Percentiles rank a stretch among this genome's conserved stretches.
Evolutionary conservation across 2,113 vertebrate species (phyloP).

Genomic region (Isichthys henryi): DNA sequence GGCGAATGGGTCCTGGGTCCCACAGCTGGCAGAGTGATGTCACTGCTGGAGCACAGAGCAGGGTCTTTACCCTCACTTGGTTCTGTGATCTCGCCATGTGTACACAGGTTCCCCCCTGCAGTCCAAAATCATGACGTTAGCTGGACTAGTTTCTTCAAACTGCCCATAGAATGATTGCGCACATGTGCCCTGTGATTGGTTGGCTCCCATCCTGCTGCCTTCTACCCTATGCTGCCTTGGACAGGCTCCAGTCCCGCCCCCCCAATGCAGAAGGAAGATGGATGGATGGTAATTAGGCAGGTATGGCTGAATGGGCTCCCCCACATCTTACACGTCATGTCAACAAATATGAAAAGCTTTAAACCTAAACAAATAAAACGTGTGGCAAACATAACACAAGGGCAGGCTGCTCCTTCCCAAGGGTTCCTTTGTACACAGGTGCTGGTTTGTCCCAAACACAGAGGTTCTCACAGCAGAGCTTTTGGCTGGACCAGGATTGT

Average conservation of each 20-base stretch:
- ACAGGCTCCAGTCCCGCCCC: background rate
- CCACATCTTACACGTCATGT: background rate
- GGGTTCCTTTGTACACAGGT: background rate
- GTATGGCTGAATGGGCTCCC: background rate
- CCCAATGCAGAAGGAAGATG: background rate
- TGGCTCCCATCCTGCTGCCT: background rate
- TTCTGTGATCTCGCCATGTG: background rate
- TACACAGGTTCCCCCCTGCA: background rate
- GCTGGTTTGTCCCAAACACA: background rate
- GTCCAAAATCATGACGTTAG: background rate
- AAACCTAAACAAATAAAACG: background rate
- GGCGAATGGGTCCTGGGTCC: background rate
- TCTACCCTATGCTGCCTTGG: background rate
- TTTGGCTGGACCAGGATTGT: background rate
- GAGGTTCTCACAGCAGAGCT: background rate
- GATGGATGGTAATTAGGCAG: background rate
- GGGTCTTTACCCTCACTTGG: background rate
- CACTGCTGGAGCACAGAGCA: background rate
- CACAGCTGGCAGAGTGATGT: background rate
- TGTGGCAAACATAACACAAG: background rate
- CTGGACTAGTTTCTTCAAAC: background rate
- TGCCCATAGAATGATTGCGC: background rate
- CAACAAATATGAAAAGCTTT: background rate
- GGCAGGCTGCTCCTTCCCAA: background rate
- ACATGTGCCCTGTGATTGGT: background rate